Evolutionary conservation across 2,888 invertebrate species (phyloP).

Genomic region (Melanchra persicariae): DNA sequence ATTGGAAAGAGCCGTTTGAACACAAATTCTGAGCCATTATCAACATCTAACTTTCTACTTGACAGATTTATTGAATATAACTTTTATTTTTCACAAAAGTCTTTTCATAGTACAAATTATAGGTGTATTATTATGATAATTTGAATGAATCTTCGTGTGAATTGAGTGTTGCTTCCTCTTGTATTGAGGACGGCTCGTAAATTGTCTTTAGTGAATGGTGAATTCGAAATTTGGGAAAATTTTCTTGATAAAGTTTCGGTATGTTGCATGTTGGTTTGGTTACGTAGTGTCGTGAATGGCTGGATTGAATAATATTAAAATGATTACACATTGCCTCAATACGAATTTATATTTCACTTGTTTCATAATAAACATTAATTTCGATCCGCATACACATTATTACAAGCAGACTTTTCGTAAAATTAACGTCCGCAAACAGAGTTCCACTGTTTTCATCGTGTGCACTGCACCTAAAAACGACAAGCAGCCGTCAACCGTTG

Average conservation of each 20-base stretch:
- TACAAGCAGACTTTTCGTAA: conserved; percentile 20
- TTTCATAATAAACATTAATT: conserved; percentile 1
- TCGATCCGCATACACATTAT: neutral
- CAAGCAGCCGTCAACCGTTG: conserved; percentile 34
- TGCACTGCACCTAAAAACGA: conserved; percentile 37
- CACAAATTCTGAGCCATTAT: conserved; percentile 54
- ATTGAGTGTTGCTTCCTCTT: conserved; percentile 66
- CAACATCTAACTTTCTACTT: conserved; percentile 61
- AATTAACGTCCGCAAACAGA: conserved; percentile 24
- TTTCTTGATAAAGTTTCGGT: conserved; percentile 21
- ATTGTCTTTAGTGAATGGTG: conserved; percentile 62
- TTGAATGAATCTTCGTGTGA: conserved; percentile 73
- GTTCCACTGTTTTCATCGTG: conserved; percentile 41
- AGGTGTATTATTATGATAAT: conserved; percentile 68
- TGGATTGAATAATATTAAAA: conserved; percentile 8
- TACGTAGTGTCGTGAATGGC: neutral
- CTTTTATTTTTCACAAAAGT: conserved; percentile 63
- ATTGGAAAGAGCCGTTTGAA: conserved; percentile 54
- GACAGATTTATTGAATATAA: conserved; percentile 68
- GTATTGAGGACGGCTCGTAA: conserved; percentile 68
- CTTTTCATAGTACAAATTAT: conserved; percentile 67
- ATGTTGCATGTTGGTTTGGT: conserved; percentile 21
- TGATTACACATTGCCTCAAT: neutral
- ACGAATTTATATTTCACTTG: neutral
- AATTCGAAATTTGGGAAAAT: conserved; percentile 44